Percentiles rank a stretch among this genome's conserved stretches.
phyloP scores from a whole-genome alignment of 2,797 vertebrate species.

The Steatocranus sp. region DNA sequence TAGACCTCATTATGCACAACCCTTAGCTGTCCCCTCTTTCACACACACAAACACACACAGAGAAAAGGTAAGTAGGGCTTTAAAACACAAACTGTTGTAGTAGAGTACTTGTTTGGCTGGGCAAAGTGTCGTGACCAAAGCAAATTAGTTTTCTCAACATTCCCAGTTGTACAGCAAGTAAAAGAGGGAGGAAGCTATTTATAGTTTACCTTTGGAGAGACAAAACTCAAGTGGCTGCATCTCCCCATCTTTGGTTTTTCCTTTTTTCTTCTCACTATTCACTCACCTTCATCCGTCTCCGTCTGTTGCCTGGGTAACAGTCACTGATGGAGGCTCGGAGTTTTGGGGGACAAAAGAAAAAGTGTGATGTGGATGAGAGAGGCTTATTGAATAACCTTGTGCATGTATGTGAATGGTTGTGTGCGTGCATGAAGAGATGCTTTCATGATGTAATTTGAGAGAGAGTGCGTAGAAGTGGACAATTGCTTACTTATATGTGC shows the following conservation, averaged over 20 bases:
- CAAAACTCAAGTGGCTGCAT: slow-evolving; percentile 18
- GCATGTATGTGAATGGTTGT: background rate
- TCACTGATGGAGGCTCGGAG: slow-evolving; percentile 70
- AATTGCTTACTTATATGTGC: background rate
- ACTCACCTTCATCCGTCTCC: slow-evolving; percentile 19
- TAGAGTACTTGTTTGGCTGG: slow-evolving; percentile 13
- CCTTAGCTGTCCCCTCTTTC: background rate
- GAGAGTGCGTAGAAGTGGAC: background rate
- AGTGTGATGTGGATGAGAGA: slow-evolving; percentile 44
- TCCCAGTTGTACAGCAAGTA: background rate
- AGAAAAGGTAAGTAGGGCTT: background rate
- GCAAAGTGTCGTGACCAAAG: slow-evolving; percentile 21
- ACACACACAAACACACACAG: background rate
- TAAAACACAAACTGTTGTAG: slow-evolving; percentile 18
- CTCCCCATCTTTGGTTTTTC: slow-evolving; percentile 1
- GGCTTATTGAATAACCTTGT: slow-evolving; percentile 50
- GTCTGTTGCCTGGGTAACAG: slow-evolving; percentile 76
- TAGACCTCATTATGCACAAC: background rate
- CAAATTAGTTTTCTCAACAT: slow-evolving; percentile 18
- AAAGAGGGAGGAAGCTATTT: slow-evolving; percentile 4
- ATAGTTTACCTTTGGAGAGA: slow-evolving; percentile 26
- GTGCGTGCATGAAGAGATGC: background rate
- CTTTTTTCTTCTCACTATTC: slow-evolving; percentile 13
- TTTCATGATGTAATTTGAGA: background rate
- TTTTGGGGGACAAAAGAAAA: slow-evolving; percentile 54